These are phyloP conservation scores for Cotesia chilonis DNA, from an alignment of 1,140 invertebrate species.

Conservation along the genomic window DNA sequence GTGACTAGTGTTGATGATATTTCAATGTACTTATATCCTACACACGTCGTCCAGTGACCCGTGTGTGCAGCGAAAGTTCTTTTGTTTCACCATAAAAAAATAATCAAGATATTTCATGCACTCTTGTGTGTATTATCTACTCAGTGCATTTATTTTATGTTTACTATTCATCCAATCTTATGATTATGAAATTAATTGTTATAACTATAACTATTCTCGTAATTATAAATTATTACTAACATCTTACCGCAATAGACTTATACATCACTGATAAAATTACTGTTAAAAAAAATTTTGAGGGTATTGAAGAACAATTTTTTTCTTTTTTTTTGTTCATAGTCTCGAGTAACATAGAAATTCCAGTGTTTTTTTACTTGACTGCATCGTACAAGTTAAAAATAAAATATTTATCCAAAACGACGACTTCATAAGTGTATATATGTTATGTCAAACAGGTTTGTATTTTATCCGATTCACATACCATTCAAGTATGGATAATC, in stretches of 20 bases:
- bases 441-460: conserved; percentile 35
- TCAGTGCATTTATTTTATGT: not conserved
- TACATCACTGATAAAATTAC: not conserved
- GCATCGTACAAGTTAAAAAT: conserved; percentile 26
- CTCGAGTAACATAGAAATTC: conserved; percentile 16
- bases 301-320: not conserved
- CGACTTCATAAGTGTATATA: conserved; percentile 3
- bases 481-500: conserved; percentile 5
- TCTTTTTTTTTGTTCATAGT: not conserved
- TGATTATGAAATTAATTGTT: conserved; percentile 4
- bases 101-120: conserved; percentile 46
- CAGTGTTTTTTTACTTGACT: conserved; percentile 8
- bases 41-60: conserved; percentile 40
- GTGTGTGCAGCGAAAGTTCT: conserved; percentile 47
- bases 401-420: conserved; percentile 28
- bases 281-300: not conserved
- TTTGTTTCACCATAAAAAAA: conserved; percentile 42
- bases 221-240: too few species aligned
- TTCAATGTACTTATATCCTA: conserved; percentile 7
- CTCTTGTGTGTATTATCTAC: conserved; percentile 42
- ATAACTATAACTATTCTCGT: not conserved
- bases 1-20: conserved; percentile 8
- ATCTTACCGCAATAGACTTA: too few species aligned
- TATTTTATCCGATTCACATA: conserved; percentile 30
- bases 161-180: not conserved